Evolutionary conservation across 2,113 vertebrate genomes (phyloP).

Genomic region (Eidolon helvum): DNA sequence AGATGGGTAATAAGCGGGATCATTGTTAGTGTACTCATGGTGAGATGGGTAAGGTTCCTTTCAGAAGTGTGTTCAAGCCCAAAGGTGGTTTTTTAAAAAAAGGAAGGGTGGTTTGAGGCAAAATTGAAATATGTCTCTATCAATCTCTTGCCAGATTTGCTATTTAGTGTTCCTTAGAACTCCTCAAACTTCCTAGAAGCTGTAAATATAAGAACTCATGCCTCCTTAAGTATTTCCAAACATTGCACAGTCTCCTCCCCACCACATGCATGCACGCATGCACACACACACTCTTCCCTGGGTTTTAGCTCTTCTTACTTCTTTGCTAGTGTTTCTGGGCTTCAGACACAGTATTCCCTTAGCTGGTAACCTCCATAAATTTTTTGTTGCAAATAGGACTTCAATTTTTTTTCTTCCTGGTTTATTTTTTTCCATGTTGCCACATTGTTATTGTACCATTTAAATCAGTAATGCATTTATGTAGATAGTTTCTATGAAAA

Average conservation of each 20-base stretch:
- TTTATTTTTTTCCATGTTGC: neutral
- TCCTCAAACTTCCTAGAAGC: neutral
- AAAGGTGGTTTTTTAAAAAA: neutral
- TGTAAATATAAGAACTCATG: neutral
- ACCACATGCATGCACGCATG: too few relatives aligned
- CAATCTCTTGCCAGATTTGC: neutral
- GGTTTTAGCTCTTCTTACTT: neutral
- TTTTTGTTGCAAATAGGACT: neutral
- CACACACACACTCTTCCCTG: too few relatives aligned
- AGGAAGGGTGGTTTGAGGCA: neutral
- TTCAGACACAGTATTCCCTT: neutral
- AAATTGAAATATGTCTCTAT: neutral
- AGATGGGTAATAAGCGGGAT: neutral
- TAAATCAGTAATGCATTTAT: constrained; percentile 22
- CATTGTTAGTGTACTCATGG: neutral
- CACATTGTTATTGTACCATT: neutral
- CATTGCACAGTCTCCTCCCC: neutral
- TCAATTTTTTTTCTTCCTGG: neutral
- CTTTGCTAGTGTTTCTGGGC: neutral
- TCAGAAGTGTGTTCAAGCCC: neutral
- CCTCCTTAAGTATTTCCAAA: neutral
- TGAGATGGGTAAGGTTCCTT: neutral
- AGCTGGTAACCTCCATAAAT: neutral
- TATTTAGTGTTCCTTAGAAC: neutral
- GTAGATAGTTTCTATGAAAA: constrained; percentile 28